phyloP scores from a whole-genome alignment of 1,140 invertebrate species.

The Monochamus saltuarius region DNA sequence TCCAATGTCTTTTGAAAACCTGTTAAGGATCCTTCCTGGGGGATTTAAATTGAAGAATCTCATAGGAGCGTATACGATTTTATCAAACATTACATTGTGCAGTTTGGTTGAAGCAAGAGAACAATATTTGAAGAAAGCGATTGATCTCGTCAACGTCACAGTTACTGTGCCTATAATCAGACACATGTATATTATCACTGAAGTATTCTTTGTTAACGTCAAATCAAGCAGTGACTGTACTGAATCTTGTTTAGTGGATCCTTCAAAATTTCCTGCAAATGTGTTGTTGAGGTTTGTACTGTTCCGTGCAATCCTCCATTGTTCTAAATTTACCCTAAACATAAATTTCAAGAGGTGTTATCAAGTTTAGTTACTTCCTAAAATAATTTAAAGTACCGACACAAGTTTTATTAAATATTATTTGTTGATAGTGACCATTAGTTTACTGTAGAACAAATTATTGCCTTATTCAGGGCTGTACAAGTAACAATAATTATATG shows the following conservation, averaged over 20 bases:
- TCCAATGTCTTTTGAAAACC: slow-evolving; percentile 75
- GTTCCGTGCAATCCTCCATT: slow-evolving; percentile 13
- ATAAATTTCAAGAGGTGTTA: slow-evolving; percentile 26
- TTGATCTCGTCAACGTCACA: slow-evolving; percentile 62
- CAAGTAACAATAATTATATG: no score
- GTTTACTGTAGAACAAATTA: no score
- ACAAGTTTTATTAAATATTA: no score
- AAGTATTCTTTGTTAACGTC: no score
- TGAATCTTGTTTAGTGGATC: background rate
- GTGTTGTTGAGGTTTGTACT: background rate
- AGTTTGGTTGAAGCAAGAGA: slow-evolving; percentile 63
- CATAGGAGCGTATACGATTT: slow-evolving; percentile 79
- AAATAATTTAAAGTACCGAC: no score
- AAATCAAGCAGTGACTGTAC: no score
- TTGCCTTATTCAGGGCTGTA: no score
- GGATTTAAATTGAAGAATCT: slow-evolving; percentile 88
- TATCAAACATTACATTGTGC: slow-evolving; percentile 82
- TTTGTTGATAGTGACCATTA: no score
- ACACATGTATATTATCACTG: slow-evolving; percentile 24
- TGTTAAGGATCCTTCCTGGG: slow-evolving; percentile 71
- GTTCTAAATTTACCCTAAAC: slow-evolving; percentile 39
- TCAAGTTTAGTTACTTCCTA: no score
- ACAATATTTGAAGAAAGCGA: slow-evolving; percentile 73
- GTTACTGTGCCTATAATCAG: slow-evolving; percentile 51
- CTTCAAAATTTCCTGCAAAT: background rate